Base-by-base conservation (phyloP, 37 sponge, comb jelly and placozoan genomes). In the Halisarca cf. caerulea region DNA sequence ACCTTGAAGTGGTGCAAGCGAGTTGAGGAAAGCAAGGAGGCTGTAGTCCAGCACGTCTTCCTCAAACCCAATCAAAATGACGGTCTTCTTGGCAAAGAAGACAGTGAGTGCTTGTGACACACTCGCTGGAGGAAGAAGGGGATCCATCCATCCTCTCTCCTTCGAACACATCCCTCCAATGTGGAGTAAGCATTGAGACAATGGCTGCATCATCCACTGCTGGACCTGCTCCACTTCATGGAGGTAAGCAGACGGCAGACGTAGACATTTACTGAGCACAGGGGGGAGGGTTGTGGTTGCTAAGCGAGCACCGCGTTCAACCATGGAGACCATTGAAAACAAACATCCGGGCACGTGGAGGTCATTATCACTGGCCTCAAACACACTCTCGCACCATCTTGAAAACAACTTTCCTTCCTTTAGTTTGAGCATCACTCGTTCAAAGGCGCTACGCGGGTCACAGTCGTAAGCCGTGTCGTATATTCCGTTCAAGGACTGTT, bases 201-300 rank as follows among this genome's bases (percentile, higher is more conserved):
- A 62, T 7, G 73, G 73, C 37, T 21, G 21, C 9, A 7, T 17
- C 9, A 17, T 37, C 73, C 73, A 71, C 40, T 33, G 40, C 3
- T 37, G 37, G 40, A 37, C 73, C 25, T 28, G 64, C 6, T 62
- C 64, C 64, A 30, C 64, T 33, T 71, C 40, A 5, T 71, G 73
- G 40, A 71, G 37, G 73, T 5, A 71, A 21, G 30, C 40, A 37
- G 73, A 71, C 38, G 23, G 73, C 40, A 71, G 35, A 4, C 73
- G 73, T 9, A 71, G 73, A 32, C 40, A 71, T 30, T 71, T 71
- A 39, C 73, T 71, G 73, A 71, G 73, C 5, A 71, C 21, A 9
- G 73, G 73, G 40, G 73, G 37, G 73, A 71, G 40, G 37, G 73
- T 37, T 32, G 73, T 71, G 73, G 73, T 71, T 71, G 40, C 73